A percentile compares a stretch with the other conserved stretches of the same genome.
These are phyloP conservation scores for Pocillopora verrucosa DNA, from an alignment of 64 coral and sea anemone genomes.

Conservation along the genomic window DNA sequence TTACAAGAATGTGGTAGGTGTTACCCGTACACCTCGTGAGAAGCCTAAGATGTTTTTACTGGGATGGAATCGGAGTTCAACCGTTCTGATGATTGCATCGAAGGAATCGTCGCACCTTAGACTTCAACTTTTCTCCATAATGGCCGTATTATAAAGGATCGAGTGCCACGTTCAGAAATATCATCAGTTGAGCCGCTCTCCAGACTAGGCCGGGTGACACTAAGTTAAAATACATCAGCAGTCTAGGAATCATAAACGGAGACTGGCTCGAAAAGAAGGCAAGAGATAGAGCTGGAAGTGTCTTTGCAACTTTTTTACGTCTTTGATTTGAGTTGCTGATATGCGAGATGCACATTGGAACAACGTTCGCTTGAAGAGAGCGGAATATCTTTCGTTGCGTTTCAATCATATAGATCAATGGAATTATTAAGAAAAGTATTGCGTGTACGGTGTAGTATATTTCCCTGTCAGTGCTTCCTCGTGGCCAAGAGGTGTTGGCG, in stretches of 20 bases:
- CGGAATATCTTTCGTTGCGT: not conserved
- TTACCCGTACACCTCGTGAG: too few relatives aligned
- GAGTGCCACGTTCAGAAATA: too few relatives aligned
- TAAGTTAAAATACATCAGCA: not conserved
- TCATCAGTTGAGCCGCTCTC: not conserved
- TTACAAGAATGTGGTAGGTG: too few relatives aligned
- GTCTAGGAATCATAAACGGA: not conserved
- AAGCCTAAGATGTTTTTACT: too few relatives aligned
- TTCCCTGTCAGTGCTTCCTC: not conserved
- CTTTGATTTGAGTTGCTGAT: not conserved
- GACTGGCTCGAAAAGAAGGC: not conserved
- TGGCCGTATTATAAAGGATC: not conserved
- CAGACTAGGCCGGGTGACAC: not conserved
- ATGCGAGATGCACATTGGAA: not conserved
- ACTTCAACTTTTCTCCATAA: not conserved
- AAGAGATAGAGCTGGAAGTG: not conserved
- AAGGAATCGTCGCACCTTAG: not conserved
- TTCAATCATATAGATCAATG: not conserved
- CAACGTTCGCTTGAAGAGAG: not conserved
- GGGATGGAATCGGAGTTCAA: too few relatives aligned
- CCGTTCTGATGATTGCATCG: too few relatives aligned
- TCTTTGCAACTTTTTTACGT: slow-evolving; percentile 2
- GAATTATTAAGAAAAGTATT: not conserved
- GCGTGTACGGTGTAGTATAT: not conserved
- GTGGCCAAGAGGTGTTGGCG: not conserved